Conservation (phyloP, 2,888 invertebrate species). For the Leptinotarsa haldemani region DNA sequence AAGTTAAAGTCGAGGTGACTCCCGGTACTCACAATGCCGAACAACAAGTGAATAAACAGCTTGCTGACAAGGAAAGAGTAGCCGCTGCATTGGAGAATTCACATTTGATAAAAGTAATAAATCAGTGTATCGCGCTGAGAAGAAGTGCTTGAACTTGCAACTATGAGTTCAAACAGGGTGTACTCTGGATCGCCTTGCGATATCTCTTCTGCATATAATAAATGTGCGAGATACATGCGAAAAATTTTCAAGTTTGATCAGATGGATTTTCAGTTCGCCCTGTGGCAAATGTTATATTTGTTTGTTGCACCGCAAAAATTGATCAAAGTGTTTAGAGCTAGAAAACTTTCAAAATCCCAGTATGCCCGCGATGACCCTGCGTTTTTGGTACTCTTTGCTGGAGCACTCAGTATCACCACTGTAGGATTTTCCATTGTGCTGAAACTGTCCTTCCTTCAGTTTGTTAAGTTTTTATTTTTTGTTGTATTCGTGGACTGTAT, state of each 20-base stretch:
- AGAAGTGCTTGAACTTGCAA: constrained; percentile 43
- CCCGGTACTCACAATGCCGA: constrained; percentile 95
- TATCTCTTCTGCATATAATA: constrained; percentile 86
- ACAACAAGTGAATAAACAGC: constrained; percentile 93
- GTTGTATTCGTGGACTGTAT: constrained; percentile 96
- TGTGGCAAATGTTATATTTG: constrained; percentile 99
- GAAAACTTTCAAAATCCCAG: constrained; percentile 99
- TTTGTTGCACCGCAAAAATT: constrained; percentile 97
- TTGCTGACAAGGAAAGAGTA: constrained; percentile 97
- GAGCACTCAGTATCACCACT: constrained; percentile 89
- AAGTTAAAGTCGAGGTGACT: constrained; percentile 85
- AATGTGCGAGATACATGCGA: constrained; percentile 87
- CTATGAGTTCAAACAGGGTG: constrained; percentile 32
- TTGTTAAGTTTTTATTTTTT: constrained; percentile 87
- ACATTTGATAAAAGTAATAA: constrained; percentile 91
- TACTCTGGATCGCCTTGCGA: constrained; percentile 64
- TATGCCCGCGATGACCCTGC: constrained; percentile 99
- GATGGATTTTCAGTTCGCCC: constrained; percentile 99
- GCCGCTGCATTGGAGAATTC: constrained; percentile 97
- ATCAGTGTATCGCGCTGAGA: constrained; percentile 80
- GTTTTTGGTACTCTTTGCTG: constrained; percentile 90
- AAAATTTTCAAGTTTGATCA: constrained; percentile 91
- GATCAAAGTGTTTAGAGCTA: constrained; percentile 95
- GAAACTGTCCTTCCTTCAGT: constrained; percentile 75
- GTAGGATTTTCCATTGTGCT: constrained; percentile 87